phyloP scores from a whole-genome alignment of 2,888 invertebrate species.

The Diloba caeruleocephala region DNA sequence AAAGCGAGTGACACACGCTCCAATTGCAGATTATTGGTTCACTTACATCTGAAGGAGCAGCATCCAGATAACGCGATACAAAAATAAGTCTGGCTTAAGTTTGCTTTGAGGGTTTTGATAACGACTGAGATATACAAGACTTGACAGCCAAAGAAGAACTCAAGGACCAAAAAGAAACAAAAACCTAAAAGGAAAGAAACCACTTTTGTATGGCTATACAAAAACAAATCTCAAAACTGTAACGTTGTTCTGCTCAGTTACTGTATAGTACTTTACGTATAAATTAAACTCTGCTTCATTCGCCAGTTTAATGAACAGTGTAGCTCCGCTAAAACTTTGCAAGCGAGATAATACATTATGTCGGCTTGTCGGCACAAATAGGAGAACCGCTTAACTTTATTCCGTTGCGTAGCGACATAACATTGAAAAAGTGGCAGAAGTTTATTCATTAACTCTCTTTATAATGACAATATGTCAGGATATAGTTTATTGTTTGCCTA shows the following conservation, averaged over 20 bases:
- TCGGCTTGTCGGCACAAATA: constrained; percentile 66
- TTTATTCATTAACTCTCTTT: constrained; percentile 45
- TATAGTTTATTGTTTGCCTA: constrained; percentile 5
- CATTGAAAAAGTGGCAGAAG: constrained; percentile 46
- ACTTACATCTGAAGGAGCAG: constrained; percentile 61
- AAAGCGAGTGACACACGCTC: constrained; percentile 10
- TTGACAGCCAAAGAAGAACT: constrained; percentile 27
- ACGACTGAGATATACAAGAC: constrained; percentile 40
- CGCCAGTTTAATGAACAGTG: constrained; percentile 66
- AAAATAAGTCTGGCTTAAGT: constrained; percentile 64
- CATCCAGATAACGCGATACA: constrained; percentile 60
- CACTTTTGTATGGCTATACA: constrained; percentile 26
- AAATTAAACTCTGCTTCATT: constrained; percentile 66
- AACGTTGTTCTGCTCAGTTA: constrained; percentile 48
- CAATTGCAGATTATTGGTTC: constrained; percentile 53
- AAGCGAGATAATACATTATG: constrained; percentile 67
- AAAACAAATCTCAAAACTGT: constrained; percentile 47
- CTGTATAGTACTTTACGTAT: constrained; percentile 53
- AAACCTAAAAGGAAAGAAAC: constrained; percentile 18
- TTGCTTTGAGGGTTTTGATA: constrained; percentile 62
- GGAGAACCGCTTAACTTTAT: constrained; percentile 60
- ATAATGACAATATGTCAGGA: constrained; percentile 23
- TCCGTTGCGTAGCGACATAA: constrained; percentile 40
- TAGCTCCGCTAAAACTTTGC: constrained; percentile 64
- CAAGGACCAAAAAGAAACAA: constrained; percentile 26